Conservation (phyloP, 92 coral and sea anemone genomes). For the Phenganax marumi region DNA sequence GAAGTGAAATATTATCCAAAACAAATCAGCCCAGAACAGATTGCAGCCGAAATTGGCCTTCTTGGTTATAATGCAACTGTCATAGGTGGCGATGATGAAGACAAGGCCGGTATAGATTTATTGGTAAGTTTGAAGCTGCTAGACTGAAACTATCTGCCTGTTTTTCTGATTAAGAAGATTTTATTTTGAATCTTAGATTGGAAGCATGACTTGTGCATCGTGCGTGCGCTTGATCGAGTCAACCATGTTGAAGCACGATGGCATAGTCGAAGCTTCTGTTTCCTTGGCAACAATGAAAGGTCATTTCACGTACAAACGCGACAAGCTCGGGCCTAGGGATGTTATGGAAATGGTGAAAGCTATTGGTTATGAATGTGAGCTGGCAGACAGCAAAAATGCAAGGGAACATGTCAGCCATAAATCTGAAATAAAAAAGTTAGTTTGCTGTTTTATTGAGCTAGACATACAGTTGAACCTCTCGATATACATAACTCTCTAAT, state of each 20-base stretch:
- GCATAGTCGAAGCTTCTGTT: slow-evolving; percentile 83
- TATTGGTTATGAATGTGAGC: slow-evolving; percentile 74
- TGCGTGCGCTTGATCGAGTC: slow-evolving; percentile 96
- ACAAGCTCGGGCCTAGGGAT: slow-evolving; percentile 85
- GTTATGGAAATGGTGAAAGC: slow-evolving; percentile 72
- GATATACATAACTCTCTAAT: too few relatives aligned
- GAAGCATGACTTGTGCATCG: slow-evolving; percentile 94
- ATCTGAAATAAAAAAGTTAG: slow-evolving; percentile 79
- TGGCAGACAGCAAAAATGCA: slow-evolving; percentile 67
- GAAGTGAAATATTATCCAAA: slow-evolving; percentile 78
- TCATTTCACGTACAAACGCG: slow-evolving; percentile 71
- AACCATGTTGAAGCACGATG: slow-evolving; percentile 66
- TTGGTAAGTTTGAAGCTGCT: slow-evolving; percentile 59
- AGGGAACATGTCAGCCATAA: slow-evolving; percentile 78
- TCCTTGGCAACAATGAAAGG: slow-evolving; percentile 94
- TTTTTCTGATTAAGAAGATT: too few relatives aligned
- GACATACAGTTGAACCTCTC: too few relatives aligned
- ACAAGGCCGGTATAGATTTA: slow-evolving; percentile 70
- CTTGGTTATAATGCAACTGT: slow-evolving; percentile 79
- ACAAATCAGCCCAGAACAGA: slow-evolving; percentile 56
- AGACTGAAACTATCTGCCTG: background rate
- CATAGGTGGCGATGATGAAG: slow-evolving; percentile 73
- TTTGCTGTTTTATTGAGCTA: background rate
- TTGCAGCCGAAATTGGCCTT: slow-evolving; percentile 58
- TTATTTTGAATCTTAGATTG: slow-evolving; percentile 11